Base-by-base conservation (phyloP, 2,113 vertebrate species). In the Cavia aperea region DNA sequence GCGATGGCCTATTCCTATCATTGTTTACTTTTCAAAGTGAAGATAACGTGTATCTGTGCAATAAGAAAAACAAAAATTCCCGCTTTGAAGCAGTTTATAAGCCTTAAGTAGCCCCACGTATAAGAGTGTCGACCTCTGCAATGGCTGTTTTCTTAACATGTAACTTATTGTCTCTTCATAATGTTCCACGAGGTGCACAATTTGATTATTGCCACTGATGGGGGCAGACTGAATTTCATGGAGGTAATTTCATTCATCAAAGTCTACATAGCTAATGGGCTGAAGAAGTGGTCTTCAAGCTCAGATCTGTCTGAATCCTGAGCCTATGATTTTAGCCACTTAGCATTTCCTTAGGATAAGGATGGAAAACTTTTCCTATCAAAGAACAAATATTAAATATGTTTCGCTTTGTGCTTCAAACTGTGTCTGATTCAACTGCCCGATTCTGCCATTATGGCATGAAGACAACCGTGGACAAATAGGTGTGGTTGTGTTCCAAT, bases 71-170 rank as follows among this genome's bases (percentile, higher is more conserved):
- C 8, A 1, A 0, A 65, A n/a, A 23, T 29, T 51, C 12, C 23
- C 54, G 1, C 49, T 29, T 39, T 2, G 26, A 46, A 43, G 39
- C 10, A 11, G 1, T 13, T 43, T n/a, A 2, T 90, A 62, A 73
- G 15, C n/a, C 70, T 58, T 16, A 73, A 77, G 19, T 24, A 33
- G 77, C 3, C 39, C 23, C 9, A 0, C 11, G 18, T 1, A 0
- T 51, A 11, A 62, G 90, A 63, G 56, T 11, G 6, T 21, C 15
- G 14, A 36, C 4, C 8, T 90, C 77, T 78, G 19, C 16, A 51
- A 4, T 23, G 36, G 46, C 29, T 18, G 2, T n/a, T 77, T 86
- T 26, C 60, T 68, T 39, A 26, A 5, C 43, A 56, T 15, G 21
- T 65, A 73, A 66, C 24, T 31, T 75, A 70, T 66, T 88, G 54